Conservation (phyloP, 2,888 invertebrate genomes). For the Leptodirus hochenwartii region DNA sequence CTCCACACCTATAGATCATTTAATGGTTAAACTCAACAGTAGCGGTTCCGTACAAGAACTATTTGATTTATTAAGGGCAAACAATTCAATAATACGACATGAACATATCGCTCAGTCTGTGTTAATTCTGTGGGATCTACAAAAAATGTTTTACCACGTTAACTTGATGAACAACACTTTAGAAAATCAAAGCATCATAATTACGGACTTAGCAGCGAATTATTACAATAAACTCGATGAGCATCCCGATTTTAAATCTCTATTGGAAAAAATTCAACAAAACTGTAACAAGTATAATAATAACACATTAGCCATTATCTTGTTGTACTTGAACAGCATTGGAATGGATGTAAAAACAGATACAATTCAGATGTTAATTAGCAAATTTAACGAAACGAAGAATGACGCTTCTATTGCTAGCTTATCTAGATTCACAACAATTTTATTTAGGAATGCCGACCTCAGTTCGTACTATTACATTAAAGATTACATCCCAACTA, state of each 20-base stretch:
- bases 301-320: constrained; percentile 25
- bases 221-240: constrained; percentile 19
- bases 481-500: constrained; percentile 24
- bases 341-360: constrained; percentile 22
- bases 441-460: constrained; percentile 23
- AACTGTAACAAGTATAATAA: constrained; percentile 21
- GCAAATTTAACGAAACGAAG: constrained; percentile 18
- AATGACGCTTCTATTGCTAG: constrained; percentile 20
- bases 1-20: constrained; percentile 16
- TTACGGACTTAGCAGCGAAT: constrained; percentile 14
- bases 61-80: constrained; percentile 20
- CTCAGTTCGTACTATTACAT: constrained; percentile 26
- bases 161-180: constrained; percentile 13
- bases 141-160: constrained; percentile 20
- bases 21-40: constrained; percentile 19
- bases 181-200: constrained; percentile 9
- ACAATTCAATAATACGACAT: constrained; percentile 14
- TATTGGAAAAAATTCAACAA: constrained; percentile 19
- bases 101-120: constrained; percentile 20
- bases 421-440: constrained; percentile 27
- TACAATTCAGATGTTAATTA: constrained; percentile 23
- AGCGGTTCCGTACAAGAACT: constrained; percentile 24
- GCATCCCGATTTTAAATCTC: constrained; percentile 18
- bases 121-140: constrained; percentile 24
- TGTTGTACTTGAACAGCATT: constrained; percentile 30